Evolutionary conservation across 1,140 invertebrate genomes (phyloP), one percentile per base, ranked within the genome.

Genomic region (Drosophila jambulina): DNA sequence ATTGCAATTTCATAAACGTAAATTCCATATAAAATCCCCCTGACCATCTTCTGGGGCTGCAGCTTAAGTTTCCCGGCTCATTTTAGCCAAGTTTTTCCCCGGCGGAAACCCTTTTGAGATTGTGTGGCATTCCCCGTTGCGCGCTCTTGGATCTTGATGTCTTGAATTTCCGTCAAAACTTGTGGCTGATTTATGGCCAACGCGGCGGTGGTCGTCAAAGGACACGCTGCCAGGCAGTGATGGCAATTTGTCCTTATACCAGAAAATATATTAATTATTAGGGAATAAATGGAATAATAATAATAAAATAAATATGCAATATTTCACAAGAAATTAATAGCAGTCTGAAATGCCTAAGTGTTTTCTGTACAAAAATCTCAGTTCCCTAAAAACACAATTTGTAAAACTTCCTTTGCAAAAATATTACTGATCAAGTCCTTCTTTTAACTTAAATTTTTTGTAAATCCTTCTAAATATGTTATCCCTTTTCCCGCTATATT

Each of bases 151-250:
- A 43, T 67, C 34, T 36, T 43, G 48, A 43, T 49, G 84, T 71
- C 72, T 87, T 90, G 62, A 61, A 68, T 87, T 87, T 83, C 84
- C 84, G 77, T 87, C 84, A 87, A 83, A 87, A 90, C 45, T 88
- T 78, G 77, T 53, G 17, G 77, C 83, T 87, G 85, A 87, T 87
- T 87, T 87, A 87, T 87, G 71, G 77, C 72, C 64, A 75, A 49
- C 23, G n/a, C 29, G 12, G 29, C 23, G 43, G 23, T 42, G 43
- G 69, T 34, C 70, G 58, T 46, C 69, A 77, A 77, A 77, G 74
- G 74, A 77, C 49, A 59, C 68, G 43, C 48, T n/a, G 21, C 40
- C 12, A 29, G 5, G 9, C 34, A 56, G 53, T 56, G 53, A 23
- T 56, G 53, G 2, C 21, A 56, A 36, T 9, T 34, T 53, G 19